Evolutionary conservation across 2,113 vertebrate genomes (phyloP).

Genomic region (Heterochromis multidens): DNA sequence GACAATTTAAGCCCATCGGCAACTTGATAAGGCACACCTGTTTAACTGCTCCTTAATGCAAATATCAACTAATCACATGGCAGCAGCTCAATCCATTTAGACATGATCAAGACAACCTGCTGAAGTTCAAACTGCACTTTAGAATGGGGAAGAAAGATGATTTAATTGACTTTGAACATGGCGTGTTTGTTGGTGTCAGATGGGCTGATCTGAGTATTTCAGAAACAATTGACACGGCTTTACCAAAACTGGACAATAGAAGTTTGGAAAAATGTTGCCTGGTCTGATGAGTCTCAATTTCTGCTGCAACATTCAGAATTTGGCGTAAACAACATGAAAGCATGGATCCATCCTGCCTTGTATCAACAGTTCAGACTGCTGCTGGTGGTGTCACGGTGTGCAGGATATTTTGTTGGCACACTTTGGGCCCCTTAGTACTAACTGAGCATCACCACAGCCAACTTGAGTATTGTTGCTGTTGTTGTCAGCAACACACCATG

Average conservation of each 20-base stretch:
- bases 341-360: not conserved
- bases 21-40: not conserved
- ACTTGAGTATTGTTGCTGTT: no score
- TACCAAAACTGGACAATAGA: not conserved
- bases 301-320: not conserved
- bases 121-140: not conserved
- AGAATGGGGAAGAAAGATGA: not conserved
- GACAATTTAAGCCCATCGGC: not conserved
- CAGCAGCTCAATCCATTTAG: not conserved
- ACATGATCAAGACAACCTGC: not conserved
- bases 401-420: no score
- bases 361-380: no score
- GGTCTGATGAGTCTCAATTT: not conserved
- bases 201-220: not conserved
- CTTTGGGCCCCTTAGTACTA: no score
- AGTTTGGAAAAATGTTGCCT: not conserved
- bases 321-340: not conserved
- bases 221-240: no score
- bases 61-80: no score
- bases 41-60: not conserved
- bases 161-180: not conserved
- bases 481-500: no score
- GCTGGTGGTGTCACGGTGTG: no score
- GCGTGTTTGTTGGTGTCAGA: not conserved
- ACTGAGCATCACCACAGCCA: no score